Evolutionary conservation across 2,888 invertebrate genomes (phyloP).

Genomic region (Heliconius ismenius): DNA sequence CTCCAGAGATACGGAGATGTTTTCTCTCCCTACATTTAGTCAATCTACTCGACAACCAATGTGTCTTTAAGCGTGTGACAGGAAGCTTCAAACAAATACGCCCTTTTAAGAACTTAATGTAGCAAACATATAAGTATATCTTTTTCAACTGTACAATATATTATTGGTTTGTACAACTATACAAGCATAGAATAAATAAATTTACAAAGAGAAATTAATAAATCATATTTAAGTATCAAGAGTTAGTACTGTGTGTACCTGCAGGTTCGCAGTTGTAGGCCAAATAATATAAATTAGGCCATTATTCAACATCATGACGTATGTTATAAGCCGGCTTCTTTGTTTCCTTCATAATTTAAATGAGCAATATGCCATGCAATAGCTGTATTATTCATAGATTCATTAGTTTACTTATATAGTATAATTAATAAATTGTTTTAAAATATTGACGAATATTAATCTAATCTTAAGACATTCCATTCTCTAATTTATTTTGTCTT

Average conservation of each 20-base stretch:
- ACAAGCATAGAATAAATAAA: not conserved
- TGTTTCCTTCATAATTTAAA: not conserved
- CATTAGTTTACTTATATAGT: not conserved
- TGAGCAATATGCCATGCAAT: not conserved
- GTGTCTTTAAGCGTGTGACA: slow-evolving; percentile 53
- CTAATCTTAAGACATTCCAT: not conserved
- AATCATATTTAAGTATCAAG: too few relatives aligned
- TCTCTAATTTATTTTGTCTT: too few relatives aligned
- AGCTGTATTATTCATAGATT: not conserved
- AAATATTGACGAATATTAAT: not conserved
- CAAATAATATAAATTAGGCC: too few relatives aligned
- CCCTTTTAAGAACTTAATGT: slow-evolving; percentile 34
- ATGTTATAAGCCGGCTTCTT: too few relatives aligned
- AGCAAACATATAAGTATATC: not conserved
- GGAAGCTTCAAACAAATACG: slow-evolving; percentile 51
- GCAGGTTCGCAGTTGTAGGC: too few relatives aligned
- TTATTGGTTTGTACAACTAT: too few relatives aligned
- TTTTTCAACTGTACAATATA: not conserved
- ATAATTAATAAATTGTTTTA: not conserved
- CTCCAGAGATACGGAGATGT: slow-evolving; percentile 44
- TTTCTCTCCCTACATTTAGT: slow-evolving; percentile 48
- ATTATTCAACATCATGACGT: too few relatives aligned
- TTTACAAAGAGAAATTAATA: too few relatives aligned
- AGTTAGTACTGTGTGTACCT: too few relatives aligned
- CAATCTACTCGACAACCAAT: slow-evolving; percentile 53